A percentile compares a stretch with the other conserved stretches of the same genome.
These are phyloP conservation scores for Lasioglossum lativentre DNA, from an alignment of 2,888 invertebrate genomes.

Conservation along the genomic window DNA sequence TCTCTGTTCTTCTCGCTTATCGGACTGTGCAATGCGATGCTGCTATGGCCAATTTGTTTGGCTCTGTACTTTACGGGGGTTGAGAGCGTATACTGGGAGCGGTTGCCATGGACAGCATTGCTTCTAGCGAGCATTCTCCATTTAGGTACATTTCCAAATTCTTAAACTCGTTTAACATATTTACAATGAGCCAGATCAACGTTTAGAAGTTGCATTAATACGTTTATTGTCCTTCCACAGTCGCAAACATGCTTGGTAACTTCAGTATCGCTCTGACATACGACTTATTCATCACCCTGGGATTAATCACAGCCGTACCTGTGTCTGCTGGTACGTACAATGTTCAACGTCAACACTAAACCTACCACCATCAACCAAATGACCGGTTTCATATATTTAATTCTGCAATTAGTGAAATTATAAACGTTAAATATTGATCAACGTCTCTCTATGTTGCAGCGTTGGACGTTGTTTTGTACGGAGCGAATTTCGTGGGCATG, in stretches of 20 bases:
- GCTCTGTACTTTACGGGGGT: constrained; percentile 94
- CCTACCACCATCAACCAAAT: too few relatives aligned
- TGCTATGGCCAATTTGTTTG: constrained; percentile 96
- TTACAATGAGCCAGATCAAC: not conserved
- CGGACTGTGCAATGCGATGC: constrained; percentile 93
- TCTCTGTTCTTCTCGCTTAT: constrained; percentile 97
- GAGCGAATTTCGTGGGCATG: constrained; percentile 96
- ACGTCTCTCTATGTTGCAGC: constrained; percentile 86
- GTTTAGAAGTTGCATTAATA: not conserved
- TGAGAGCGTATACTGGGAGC: constrained; percentile 93
- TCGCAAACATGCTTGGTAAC: constrained; percentile 96
- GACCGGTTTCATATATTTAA: too few relatives aligned
- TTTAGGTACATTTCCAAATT: constrained; percentile 86
- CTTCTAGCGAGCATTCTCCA: constrained; percentile 92
- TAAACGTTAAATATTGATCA: not conserved
- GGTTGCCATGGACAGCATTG: constrained; percentile 95
- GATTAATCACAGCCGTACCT: constrained; percentile 96
- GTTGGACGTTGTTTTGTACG: constrained; percentile 93
- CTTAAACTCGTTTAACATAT: not conserved
- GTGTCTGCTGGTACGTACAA: constrained; percentile 93
- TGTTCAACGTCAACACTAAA: not conserved
- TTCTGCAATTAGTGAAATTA: not conserved
- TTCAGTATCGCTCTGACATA: constrained; percentile 97
- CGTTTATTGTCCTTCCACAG: constrained; percentile 84
- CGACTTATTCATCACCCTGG: constrained; percentile 97